phyloP scores from a whole-genome alignment of 2,113 vertebrate species.

The Syngnathoides biaculeatus region DNA sequence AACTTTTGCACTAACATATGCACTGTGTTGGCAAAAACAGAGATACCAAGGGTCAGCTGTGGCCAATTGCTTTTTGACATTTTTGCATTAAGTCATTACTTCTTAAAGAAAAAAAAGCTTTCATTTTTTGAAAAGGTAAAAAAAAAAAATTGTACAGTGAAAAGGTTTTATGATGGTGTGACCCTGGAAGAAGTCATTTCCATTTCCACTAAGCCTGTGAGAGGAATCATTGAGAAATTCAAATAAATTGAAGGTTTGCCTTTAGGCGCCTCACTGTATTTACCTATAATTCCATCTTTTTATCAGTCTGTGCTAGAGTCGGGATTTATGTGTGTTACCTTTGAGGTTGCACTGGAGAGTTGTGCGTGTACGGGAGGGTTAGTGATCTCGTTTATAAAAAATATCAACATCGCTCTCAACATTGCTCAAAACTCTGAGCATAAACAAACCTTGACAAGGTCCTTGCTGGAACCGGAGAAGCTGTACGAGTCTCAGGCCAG shows the following conservation, averaged over 20 bases:
- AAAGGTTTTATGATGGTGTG: not conserved
- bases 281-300: not conserved
- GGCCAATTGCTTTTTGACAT: too few relatives aligned
- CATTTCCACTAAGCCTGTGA: not conserved
- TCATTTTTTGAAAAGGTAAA: not conserved
- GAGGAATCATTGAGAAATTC: not conserved
- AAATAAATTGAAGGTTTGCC: not conserved
- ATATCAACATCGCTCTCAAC: not conserved
- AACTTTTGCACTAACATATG: too few relatives aligned
- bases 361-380: not conserved
- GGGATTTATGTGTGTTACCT: not conserved
- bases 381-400: not conserved
- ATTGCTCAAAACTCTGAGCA: conserved; percentile 1
- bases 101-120: not conserved
- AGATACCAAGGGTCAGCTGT: too few relatives aligned
- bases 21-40: too few relatives aligned
- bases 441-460: conserved; percentile 10
- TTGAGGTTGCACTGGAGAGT: not conserved
- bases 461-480: conserved; percentile 1
- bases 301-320: not conserved
- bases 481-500: not conserved
- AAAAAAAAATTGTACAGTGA: not conserved
- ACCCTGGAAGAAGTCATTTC: not conserved
- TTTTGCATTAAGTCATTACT: too few relatives aligned
- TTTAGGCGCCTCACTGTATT: not conserved